A percentile compares a stretch with the other conserved stretches of the same genome.
Conservation (phyloP, 2,113 vertebrate species). For the Cricetomys ansorgei region DNA sequence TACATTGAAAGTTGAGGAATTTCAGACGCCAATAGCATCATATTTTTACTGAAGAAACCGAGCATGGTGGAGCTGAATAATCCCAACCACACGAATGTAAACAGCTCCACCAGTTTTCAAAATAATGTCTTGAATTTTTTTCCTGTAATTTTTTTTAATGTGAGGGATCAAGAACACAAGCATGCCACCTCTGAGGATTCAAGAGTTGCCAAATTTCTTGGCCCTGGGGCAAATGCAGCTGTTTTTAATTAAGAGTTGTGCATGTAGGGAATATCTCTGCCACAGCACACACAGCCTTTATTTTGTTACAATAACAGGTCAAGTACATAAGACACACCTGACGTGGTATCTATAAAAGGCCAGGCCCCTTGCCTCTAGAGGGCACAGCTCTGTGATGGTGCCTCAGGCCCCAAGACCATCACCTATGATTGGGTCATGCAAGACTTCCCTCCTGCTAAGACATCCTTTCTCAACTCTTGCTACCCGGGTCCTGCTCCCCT, state of each 20-base stretch:
- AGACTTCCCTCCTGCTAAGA: no score
- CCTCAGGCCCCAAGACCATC: no score
- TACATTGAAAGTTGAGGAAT: background rate
- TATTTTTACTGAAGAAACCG: background rate
- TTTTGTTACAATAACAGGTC: background rate
- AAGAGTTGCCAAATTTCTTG: background rate
- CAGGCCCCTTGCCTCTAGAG: background rate
- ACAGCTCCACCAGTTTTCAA: background rate
- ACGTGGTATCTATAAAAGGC: background rate
- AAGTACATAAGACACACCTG: background rate
- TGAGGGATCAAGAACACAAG: background rate
- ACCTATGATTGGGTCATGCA: no score
- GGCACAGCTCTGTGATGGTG: background rate
- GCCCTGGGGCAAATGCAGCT: background rate
- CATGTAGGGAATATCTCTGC: background rate
- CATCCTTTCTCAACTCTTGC: background rate
- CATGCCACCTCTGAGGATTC: background rate
- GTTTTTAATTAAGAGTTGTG: background rate
- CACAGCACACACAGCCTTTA: background rate
- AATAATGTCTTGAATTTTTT: background rate
- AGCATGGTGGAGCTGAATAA: background rate
- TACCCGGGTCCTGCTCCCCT: accelerated
- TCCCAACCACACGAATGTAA: background rate
- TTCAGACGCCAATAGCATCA: background rate
- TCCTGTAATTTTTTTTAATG: background rate